Evolutionary conservation across 2,888 invertebrate species (phyloP), one percentile per base, ranked within the genome.

Genomic region (Thumatha senex): DNA sequence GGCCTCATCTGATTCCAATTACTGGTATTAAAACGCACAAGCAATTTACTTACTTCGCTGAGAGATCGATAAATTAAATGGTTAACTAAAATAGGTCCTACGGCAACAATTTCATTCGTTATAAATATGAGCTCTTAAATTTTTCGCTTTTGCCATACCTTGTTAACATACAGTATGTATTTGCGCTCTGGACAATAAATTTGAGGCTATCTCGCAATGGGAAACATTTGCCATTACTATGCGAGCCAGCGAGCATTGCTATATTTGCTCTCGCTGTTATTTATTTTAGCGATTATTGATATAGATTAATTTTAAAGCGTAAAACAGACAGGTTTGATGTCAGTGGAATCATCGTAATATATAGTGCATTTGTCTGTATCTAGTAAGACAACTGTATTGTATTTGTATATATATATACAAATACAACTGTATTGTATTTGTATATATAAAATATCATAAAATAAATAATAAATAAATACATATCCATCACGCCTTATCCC

Each of bases 61-160:
- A 45, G 35, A 56, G 61, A 40, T 62, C 70, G 60, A 82, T 82
- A 84, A 82, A 83, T 84, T 80, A 78, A 80, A 74, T 71, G 68
- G 73, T 56, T 14, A 71, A 74, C 76, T 80, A 74, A 82, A 80
- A 80, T 78, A 77, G 69, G 54, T 78, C 84, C 74, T 46, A 56
- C 54, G 75, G 78, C 78, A 70, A 70, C 78, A 81, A 81, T 84
- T 81, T 77, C 52, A 49, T 63, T 63, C 57, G 65, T 76, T 74
- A 82, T 82, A 84, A 83, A 83, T 83, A 80, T 75, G 56, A 64
- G 40, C 46, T 42, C 51, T 65, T 54, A 56, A 46, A 57, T 67
- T 67, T 70, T 65, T 60, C 62, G 61, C 69, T 72, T 69, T 62
- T 64, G 63, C 65, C 63, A 65, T 70, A 67, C 67, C 78, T 80